These are phyloP conservation scores for Microcaecilia unicolor DNA, from an alignment of 2,797 vertebrate species.

Conservation along the genomic window DNA sequence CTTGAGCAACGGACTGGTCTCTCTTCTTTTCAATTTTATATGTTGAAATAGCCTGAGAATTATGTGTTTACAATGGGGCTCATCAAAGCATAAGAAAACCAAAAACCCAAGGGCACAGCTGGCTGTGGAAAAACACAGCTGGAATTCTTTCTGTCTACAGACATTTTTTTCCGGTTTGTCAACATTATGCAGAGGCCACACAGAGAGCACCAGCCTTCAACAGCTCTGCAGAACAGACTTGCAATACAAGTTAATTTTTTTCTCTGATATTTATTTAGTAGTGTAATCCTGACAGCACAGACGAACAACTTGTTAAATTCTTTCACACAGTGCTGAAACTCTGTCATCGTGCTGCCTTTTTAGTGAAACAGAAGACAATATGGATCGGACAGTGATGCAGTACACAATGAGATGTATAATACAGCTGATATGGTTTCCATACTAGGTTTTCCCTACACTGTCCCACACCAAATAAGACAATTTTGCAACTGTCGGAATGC, in stretches of 20 bases:
- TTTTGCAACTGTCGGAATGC: no score
- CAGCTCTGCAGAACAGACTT: neutral
- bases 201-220: neutral
- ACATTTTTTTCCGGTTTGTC: neutral
- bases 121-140: no score
- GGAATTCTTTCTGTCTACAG: neutral
- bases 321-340: no score
- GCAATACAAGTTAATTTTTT: no score
- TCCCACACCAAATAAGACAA: no score
- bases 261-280: neutral
- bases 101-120: neutral
- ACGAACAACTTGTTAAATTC: no score
- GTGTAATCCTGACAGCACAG: neutral
- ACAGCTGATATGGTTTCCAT: no score
- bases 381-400: no score
- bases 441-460: no score
- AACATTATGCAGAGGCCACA: neutral
- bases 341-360: no score
- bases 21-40: neutral
- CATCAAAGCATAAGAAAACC: neutral
- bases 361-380: no score
- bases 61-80: neutral
- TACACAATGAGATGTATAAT: no score
- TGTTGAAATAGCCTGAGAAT: neutral
- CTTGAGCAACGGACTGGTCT: neutral